A percentile compares a stretch with the other conserved stretches of the same genome.
Conservation (phyloP, 2,888 invertebrate species). For the Caenorhabditis imperialis region DNA sequence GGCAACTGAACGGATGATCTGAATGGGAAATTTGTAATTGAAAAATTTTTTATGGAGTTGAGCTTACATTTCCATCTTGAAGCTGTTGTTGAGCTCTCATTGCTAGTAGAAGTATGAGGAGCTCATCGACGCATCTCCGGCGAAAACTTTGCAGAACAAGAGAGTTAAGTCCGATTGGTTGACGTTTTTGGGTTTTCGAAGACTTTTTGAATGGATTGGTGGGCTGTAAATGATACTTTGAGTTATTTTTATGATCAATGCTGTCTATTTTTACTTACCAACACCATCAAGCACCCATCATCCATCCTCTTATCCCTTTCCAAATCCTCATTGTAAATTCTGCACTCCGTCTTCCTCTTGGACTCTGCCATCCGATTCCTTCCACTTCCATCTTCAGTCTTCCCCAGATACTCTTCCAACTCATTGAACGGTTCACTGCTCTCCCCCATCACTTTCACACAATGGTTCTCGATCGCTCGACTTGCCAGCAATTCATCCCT, state of each 20-base stretch:
- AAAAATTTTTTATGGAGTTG: not conserved
- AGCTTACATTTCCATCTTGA: constrained; percentile 43
- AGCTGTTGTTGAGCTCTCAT: constrained; percentile 35
- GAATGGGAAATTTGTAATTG: not conserved
- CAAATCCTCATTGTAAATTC: not conserved
- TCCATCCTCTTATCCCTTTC: too few relatives aligned
- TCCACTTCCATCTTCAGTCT: not conserved
- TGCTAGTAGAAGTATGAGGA: constrained; percentile 27
- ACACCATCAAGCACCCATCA: too few relatives aligned
- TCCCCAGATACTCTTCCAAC: constrained; percentile 19
- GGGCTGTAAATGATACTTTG: too few relatives aligned
- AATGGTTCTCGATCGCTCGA: constrained; percentile 14
- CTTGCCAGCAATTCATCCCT: constrained; percentile 19
- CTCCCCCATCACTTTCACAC: constrained; percentile 22
- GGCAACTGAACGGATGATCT: constrained; percentile 41
- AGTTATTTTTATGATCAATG: too few relatives aligned
- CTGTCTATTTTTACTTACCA: too few relatives aligned
- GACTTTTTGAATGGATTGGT: constrained; percentile 24
- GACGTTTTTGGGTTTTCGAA: too few relatives aligned
- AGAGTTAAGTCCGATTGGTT: constrained; percentile 7
- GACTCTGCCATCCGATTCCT: constrained; percentile 21
- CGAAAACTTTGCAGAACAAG: constrained; percentile 40
- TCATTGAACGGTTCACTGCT: constrained; percentile 12
- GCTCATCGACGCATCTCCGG: constrained; percentile 27
- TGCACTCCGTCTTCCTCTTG: not conserved